A percentile compares a stretch with the other conserved stretches of the same genome.
Evolutionary conservation across 2,888 invertebrate genomes (phyloP).

Genomic region (Acrocera orbiculus): DNA sequence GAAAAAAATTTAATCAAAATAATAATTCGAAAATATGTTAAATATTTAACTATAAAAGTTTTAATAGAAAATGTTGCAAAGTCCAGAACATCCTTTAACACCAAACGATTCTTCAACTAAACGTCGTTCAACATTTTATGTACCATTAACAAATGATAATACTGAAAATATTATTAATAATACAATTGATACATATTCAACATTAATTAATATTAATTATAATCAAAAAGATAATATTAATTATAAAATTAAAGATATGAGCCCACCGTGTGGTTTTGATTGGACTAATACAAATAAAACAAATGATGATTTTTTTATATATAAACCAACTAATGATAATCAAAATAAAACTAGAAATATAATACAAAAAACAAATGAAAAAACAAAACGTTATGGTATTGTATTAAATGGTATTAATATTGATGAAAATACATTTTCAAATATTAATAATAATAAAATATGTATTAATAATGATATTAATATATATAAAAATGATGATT

Average conservation of each 20-base stretch:
- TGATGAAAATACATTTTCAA: conserved; percentile 14
- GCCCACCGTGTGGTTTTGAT: conserved; percentile 26
- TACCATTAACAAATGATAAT: conserved; percentile 34
- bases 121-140: conserved; percentile 58
- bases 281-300: conserved; percentile 15
- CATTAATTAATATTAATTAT: background rate
- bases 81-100: conserved; percentile 14
- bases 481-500: conserved; percentile 24
- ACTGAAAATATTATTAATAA: background rate
- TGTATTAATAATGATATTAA: conserved; percentile 32
- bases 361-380: background rate
- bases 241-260: conserved; percentile 2
- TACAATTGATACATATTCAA: background rate
- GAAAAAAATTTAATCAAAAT: too few relatives aligned
- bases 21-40: too few relatives aligned
- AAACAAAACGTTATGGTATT: conserved; percentile 28
- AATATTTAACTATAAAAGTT: too few relatives aligned
- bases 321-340: background rate
- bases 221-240: conserved; percentile 3
- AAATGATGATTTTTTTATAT: too few relatives aligned
- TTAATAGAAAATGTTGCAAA: conserved; percentile 21
- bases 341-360: background rate
- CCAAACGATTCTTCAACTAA: conserved; percentile 27
- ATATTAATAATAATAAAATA: conserved; percentile 14
- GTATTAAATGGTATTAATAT: conserved; percentile 26